phyloP scores from a whole-genome alignment of 2,113 vertebrate species.

The Lagopus leucura region DNA sequence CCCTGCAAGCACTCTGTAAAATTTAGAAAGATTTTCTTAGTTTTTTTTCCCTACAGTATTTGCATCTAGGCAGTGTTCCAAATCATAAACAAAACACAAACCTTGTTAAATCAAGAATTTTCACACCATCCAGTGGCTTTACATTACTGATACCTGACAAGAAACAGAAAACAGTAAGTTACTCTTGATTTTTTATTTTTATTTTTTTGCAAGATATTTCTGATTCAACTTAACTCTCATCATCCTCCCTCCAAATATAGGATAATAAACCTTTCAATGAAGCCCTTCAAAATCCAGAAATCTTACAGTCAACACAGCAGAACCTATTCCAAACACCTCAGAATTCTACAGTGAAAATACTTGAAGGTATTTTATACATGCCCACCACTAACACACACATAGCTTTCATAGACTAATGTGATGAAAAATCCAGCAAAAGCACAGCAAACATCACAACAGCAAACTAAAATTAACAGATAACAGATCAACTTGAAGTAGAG shows the following conservation, averaged over 20 bases:
- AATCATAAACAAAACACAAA: constrained; percentile 64
- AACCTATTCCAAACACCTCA: neutral
- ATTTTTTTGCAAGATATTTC: neutral
- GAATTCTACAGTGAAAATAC: neutral
- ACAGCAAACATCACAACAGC: neutral
- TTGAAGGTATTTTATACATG: neutral
- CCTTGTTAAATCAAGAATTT: constrained; percentile 89
- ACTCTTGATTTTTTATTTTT: neutral
- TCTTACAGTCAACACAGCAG: neutral
- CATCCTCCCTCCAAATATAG: neutral
- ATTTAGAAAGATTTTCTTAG: neutral
- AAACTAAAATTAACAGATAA: neutral
- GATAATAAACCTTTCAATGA: neutral
- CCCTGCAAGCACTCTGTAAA: constrained; percentile 90
- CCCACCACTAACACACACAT: neutral
- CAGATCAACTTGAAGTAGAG: neutral
- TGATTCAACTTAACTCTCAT: neutral
- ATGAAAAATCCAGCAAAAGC: neutral
- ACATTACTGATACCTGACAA: constrained; percentile 59
- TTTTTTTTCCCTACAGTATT: neutral
- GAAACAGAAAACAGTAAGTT: constrained; percentile 58
- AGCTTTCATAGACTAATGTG: neutral
- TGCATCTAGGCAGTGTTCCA: neutral
- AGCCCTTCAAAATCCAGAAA: neutral
- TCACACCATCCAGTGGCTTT: constrained; percentile 85